Evolutionary conservation across 2,797 vertebrate species (phyloP), one percentile per base, ranked within the genome.

Genomic region (Typhlichthys subterraneus): DNA sequence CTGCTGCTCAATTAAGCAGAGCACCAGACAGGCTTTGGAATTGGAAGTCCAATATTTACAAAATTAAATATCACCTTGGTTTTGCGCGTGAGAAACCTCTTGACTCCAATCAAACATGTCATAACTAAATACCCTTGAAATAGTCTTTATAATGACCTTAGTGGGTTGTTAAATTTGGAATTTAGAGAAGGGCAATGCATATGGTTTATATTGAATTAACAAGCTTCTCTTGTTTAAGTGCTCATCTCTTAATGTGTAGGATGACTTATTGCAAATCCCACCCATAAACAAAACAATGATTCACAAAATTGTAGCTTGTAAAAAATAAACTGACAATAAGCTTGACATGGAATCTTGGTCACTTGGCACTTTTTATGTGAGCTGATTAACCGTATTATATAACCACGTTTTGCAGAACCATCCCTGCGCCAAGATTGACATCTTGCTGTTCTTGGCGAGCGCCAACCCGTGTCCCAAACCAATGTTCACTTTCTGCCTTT

Each of bases 381-480:
- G 57, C 52, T 12, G 45, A 74, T 4, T 61, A 45, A 51, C 49
- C 48, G 47, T 57, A 23, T 57, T 57, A 45, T 67, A 71, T 80
- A 62, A 59, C 56, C 0, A 12, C 33, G 47, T 49, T 50, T 14
- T 38, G 57, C 42, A 56, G 15, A 46, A 55, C 51, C 66, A 45
- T 61, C 57, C 62, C 68, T 47, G 17, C 38, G 63, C 63, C 51
- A 48, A 46, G 64, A 50, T 19, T 57, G 57, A 59, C 75, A 77
- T 75, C 76, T 79, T 79, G 58, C 47, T 3, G 65, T 2, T n/a
- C 47, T 81, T 82, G 83, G 79, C 77, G 53, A 62, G 54, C 0
- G 47, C 12, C 8, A 29, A 29, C 23, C 23, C 23, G 23, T 29
- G 23, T 29, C 23, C 23, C 23, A 29, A 29, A 29, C 23, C 46